A percentile compares a stretch with the other conserved stretches of the same genome.
These are phyloP conservation scores for Pelobates fuscus DNA, from an alignment of 2,113 vertebrate species.

Conservation along the genomic window DNA sequence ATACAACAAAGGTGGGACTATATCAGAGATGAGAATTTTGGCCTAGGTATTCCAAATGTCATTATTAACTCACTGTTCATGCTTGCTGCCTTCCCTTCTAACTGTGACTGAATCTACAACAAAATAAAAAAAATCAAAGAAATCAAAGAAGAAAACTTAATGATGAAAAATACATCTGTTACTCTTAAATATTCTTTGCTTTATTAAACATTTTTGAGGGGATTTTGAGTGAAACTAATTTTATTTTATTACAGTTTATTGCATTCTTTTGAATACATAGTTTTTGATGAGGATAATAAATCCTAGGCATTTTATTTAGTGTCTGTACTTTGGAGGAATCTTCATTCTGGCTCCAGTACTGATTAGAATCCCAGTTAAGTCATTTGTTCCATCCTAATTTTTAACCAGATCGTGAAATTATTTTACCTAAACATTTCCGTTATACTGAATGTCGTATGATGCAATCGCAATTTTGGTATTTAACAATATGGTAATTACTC, in stretches of 20 bases:
- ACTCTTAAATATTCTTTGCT: no score
- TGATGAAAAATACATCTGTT: no score
- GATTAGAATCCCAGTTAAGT: constrained; percentile 12
- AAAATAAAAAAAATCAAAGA: no score
- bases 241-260: neutral
- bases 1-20: no score
- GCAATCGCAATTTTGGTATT: neutral
- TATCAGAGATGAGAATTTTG: no score
- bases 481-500: no score
- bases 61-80: no score
- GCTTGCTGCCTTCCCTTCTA: no score
- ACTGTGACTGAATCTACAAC: no score
- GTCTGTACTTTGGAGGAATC: neutral
- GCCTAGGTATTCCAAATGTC: no score
- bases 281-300: constrained; percentile 9
- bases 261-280: neutral
- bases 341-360: neutral
- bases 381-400: constrained; percentile 13
- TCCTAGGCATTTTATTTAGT: neutral
- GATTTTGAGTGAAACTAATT: neutral
- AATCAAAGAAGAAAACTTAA: no score
- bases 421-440: neutral
- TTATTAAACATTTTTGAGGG: no score
- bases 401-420: neutral
- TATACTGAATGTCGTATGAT: neutral